A percentile compares a stretch with the other conserved stretches of the same genome.
phyloP scores from a whole-genome alignment of 2,888 invertebrate species.

The Hydropsyche betteni region DNA sequence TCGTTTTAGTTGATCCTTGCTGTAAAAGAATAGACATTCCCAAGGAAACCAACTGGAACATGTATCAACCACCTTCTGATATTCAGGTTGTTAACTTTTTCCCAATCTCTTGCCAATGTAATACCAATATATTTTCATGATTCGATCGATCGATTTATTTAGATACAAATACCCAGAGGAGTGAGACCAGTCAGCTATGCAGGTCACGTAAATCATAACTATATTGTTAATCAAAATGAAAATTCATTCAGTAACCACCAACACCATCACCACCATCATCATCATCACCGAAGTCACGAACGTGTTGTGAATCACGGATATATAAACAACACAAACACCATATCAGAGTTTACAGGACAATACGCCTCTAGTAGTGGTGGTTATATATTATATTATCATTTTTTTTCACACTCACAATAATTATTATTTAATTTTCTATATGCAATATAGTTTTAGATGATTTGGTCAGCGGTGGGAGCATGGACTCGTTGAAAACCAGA shows the following conservation, averaged over 20 bases:
- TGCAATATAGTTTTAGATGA: constrained; percentile 69
- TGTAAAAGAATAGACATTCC: constrained; percentile 46
- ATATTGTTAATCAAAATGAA: constrained; percentile 15
- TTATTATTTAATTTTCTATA: constrained; percentile 33
- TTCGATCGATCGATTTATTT: neutral
- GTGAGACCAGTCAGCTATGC: constrained; percentile 63
- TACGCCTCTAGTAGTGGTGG: constrained; percentile 74
- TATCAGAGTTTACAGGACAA: constrained; percentile 61
- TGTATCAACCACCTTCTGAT: constrained; percentile 49
- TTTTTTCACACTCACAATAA: constrained; percentile 16
- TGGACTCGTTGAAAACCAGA: constrained; percentile 68
- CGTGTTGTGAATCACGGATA: constrained; percentile 53
- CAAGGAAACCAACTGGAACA: constrained; percentile 50
- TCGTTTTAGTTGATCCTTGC: constrained; percentile 47
- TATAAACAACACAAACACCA: constrained; percentile 50
- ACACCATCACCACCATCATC: neutral
- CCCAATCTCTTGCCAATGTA: neutral
- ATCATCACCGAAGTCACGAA: constrained; percentile 52
- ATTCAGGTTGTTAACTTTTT: constrained; percentile 42
- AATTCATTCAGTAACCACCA: constrained; percentile 46
- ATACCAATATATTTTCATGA: neutral
- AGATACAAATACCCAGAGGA: constrained; percentile 57
- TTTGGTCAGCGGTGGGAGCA: constrained; percentile 61
- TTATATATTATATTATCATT: constrained; percentile 27
- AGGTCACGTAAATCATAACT: constrained; percentile 47